Percentiles rank a stretch among this genome's conserved stretches.
phyloP scores from a whole-genome alignment of 2,888 invertebrate genomes.

The Drosophila paramelanica region DNA sequence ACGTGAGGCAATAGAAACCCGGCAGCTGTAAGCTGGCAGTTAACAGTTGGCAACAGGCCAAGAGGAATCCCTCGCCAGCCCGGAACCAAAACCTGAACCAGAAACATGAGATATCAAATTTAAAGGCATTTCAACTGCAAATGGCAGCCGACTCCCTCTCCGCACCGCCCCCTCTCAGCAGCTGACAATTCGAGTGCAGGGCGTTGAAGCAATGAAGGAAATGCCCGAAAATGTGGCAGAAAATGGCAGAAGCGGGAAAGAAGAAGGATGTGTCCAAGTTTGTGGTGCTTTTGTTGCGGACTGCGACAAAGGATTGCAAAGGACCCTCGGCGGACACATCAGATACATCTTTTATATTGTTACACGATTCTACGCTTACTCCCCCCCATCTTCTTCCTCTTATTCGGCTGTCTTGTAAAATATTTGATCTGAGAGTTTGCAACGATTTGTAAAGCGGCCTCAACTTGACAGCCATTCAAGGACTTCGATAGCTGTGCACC shows the following conservation, averaged over 20 bases:
- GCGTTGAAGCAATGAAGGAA: slow-evolving; percentile 41
- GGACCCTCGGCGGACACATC: slow-evolving; percentile 21
- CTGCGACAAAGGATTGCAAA: slow-evolving; percentile 38
- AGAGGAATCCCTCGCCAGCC: neutral
- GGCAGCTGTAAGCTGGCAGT: slow-evolving; percentile 17
- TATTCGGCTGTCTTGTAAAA: slow-evolving; percentile 15
- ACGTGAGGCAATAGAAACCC: slow-evolving; percentile 57
- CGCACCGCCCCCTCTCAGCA: neutral
- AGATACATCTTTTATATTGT: slow-evolving; percentile 51
- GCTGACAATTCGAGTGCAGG: slow-evolving; percentile 41
- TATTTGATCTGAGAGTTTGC: slow-evolving; percentile 58
- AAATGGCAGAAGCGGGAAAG: slow-evolving; percentile 20
- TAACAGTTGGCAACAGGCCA: slow-evolving; percentile 39
- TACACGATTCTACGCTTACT: slow-evolving; percentile 23
- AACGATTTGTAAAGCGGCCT: slow-evolving; percentile 55
- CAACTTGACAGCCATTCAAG: slow-evolving; percentile 60
- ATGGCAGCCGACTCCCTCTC: slow-evolving; percentile 10
- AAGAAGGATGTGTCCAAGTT: slow-evolving; percentile 20
- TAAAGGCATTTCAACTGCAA: slow-evolving; percentile 53
- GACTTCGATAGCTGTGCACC: slow-evolving; percentile 28
- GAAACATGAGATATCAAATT: slow-evolving; percentile 27
- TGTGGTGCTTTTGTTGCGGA: slow-evolving; percentile 40
- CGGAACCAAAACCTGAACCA: slow-evolving; percentile 1
- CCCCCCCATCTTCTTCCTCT: neutral
- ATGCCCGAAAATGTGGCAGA: slow-evolving; percentile 56